phyloP scores from a whole-genome alignment of 2,113 vertebrate species.

The Oostethus manadensis region DNA sequence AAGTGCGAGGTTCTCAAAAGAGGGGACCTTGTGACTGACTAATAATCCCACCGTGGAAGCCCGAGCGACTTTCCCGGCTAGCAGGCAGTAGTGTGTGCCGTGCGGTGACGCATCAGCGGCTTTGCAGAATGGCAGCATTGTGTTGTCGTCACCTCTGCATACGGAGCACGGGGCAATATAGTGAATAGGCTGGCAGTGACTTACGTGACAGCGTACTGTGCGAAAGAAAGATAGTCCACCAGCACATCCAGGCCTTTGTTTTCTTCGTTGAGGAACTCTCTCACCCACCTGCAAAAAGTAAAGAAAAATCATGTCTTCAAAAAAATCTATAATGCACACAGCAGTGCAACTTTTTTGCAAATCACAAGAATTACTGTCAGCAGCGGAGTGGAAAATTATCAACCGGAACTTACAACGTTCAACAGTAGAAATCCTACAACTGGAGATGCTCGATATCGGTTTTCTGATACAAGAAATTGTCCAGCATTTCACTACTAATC shows the following conservation, averaged over 20 bases:
- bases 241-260: constrained; percentile 96
- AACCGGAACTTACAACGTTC: too few species aligned
- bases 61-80: constrained; percentile 58
- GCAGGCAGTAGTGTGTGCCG: constrained; percentile 33
- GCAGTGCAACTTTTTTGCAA: too few species aligned
- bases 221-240: constrained; percentile 97
- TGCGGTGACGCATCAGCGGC: constrained; percentile 38
- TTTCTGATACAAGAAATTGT: too few species aligned
- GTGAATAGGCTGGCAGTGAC: constrained; percentile 47
- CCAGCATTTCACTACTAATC: too few species aligned
- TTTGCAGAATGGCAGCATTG: constrained; percentile 58
- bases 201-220: constrained; percentile 98
- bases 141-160: constrained; percentile 37
- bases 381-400: too few species aligned
- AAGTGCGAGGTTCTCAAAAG: constrained; percentile 39
- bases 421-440: too few species aligned
- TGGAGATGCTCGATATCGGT: too few species aligned
- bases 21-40: constrained; percentile 54
- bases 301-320: constrained; percentile 5
- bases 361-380: too few species aligned
- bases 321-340: too few species aligned
- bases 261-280: constrained; percentile 97
- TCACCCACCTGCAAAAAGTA: constrained; percentile 83
- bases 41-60: constrained; percentile 46
- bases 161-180: constrained; percentile 5